Evolutionary conservation across 2,113 vertebrate species (phyloP).

Genomic region (Plestiodon gilberti): DNA sequence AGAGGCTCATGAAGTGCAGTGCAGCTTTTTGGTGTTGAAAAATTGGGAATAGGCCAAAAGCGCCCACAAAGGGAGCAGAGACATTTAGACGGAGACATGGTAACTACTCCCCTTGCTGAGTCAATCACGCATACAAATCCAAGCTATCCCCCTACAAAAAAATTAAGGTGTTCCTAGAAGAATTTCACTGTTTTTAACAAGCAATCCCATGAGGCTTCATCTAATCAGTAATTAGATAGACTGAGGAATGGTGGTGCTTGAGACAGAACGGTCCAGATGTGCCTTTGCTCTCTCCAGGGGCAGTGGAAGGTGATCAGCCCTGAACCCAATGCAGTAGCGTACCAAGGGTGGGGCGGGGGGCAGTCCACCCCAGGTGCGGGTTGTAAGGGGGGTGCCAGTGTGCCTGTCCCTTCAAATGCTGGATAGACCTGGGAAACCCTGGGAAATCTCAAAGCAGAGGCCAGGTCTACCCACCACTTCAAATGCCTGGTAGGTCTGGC

Average conservation of each 20-base stretch:
- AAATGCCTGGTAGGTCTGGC: too few relatives aligned
- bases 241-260: background rate
- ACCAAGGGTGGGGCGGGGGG: too few relatives aligned
- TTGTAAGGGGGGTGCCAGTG: too few relatives aligned
- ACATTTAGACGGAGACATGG: background rate
- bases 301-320: too few relatives aligned
- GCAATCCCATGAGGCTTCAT: background rate
- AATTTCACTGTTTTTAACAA: background rate
- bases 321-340: too few relatives aligned
- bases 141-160: background rate
- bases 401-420: too few relatives aligned
- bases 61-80: background rate
- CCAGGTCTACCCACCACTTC: too few relatives aligned
- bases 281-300: too few relatives aligned
- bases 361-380: too few relatives aligned
- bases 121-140: constrained; percentile 13
- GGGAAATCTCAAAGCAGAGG: too few relatives aligned
- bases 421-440: too few relatives aligned
- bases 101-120: background rate
- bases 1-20: background rate
- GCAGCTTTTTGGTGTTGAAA: background rate
- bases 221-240: too few relatives aligned
- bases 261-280: background rate
- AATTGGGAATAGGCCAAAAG: background rate
- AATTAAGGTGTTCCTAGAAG: background rate